These are phyloP conservation scores for Rhopilema esculentum DNA, from an alignment of 30 jellyfish, hydroid and myxozoan species.

Conservation along the genomic window DNA sequence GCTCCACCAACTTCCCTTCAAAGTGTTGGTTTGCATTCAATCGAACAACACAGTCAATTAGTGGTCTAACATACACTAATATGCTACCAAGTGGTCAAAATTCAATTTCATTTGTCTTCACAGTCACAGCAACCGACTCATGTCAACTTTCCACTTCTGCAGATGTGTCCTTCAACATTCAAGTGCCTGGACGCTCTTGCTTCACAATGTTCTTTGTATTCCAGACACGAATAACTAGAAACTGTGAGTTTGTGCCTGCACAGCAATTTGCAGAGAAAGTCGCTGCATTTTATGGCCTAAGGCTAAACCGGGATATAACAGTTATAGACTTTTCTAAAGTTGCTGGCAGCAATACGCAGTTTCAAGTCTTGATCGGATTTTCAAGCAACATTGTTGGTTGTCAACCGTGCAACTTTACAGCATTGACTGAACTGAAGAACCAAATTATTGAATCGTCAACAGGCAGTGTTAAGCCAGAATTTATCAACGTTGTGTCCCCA, in stretches of 20 bases:
- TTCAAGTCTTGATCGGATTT: background rate
- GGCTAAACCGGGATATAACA: background rate
- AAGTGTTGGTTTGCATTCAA: slow-evolving; percentile 49
- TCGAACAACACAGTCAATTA: slow-evolving; percentile 8
- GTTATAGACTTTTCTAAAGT: slow-evolving; percentile 10
- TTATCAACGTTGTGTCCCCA: slow-evolving; percentile 20
- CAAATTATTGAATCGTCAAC: background rate
- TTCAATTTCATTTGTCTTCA: background rate
- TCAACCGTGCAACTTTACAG: slow-evolving; percentile 26
- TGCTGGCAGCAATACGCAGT: background rate
- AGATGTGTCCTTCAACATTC: slow-evolving; percentile 3
- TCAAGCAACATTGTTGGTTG: slow-evolving; percentile 1
- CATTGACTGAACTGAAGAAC: background rate
- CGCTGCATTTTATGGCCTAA: slow-evolving; percentile 42
- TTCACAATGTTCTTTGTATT: slow-evolving; percentile 12
- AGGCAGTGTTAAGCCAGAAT: background rate
- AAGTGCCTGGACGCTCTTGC: slow-evolving; percentile 35
- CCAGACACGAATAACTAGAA: background rate
- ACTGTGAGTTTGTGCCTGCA: slow-evolving; percentile 35
- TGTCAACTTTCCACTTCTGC: slow-evolving; percentile 13
- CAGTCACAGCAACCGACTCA: slow-evolving; percentile 31
- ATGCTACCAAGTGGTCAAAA: background rate
- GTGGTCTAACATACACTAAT: slow-evolving; percentile 22
- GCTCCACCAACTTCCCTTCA: slow-evolving; percentile 20
- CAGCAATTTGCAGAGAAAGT: slow-evolving; percentile 14